phyloP scores from a whole-genome alignment of 2,888 invertebrate species.

The Netelia fuscicornis region DNA sequence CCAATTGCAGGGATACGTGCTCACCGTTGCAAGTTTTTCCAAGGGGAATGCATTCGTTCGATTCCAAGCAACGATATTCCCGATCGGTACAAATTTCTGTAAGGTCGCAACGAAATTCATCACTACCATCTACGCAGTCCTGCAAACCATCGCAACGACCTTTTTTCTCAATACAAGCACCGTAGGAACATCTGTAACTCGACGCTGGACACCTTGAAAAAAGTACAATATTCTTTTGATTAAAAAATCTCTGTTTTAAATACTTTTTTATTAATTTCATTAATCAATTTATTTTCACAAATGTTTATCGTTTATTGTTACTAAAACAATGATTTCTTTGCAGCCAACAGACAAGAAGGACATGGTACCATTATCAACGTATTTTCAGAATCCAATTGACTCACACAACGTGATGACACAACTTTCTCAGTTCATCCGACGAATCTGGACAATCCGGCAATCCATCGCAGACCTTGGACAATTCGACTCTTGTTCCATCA shows the following conservation, averaged over 20 bases:
- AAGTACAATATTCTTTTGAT: constrained; percentile 2
- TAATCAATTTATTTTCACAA: background rate
- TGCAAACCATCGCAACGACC: constrained; percentile 74
- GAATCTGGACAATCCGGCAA: constrained; percentile 87
- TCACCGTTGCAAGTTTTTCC: constrained; percentile 75
- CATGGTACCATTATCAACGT: too few relatives aligned
- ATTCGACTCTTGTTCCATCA: constrained; percentile 81
- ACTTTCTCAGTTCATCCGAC: constrained; percentile 87
- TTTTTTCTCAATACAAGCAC: constrained; percentile 75
- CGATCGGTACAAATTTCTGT: constrained; percentile 70
- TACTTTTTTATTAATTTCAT: background rate
- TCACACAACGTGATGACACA: constrained; percentile 77
- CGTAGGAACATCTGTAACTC: constrained; percentile 76
- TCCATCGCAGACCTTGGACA: constrained; percentile 87
- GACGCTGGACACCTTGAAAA: constrained; percentile 72
- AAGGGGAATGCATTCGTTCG: constrained; percentile 72
- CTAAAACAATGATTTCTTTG: too few relatives aligned
- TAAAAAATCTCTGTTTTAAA: too few relatives aligned
- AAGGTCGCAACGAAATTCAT: constrained; percentile 75
- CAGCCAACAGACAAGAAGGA: too few relatives aligned
- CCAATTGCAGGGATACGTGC: background rate
- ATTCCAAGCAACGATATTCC: constrained; percentile 73
- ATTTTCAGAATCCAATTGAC: constrained; percentile 31
- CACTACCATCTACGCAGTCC: constrained; percentile 77
- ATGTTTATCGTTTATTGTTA: too few relatives aligned